Conservation (phyloP, 1,140 invertebrate genomes). For the Panagrolaimus sp. region DNA sequence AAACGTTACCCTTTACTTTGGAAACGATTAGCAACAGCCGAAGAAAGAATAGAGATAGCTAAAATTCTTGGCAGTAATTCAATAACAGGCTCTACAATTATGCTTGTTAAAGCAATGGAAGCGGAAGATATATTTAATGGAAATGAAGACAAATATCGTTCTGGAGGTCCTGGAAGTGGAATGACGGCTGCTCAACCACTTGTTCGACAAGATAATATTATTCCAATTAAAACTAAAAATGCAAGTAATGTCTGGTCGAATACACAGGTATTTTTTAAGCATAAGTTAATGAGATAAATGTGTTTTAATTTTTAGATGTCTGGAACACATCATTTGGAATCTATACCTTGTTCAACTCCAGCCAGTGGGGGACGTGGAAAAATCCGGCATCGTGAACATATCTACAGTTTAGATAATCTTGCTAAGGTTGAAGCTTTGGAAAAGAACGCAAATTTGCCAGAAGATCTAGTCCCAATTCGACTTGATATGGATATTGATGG, state of each 20-base stretch:
- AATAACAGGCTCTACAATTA: constrained; percentile 53
- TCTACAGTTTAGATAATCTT: not conserved
- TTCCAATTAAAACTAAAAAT: constrained; percentile 20
- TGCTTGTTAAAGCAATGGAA: constrained; percentile 68
- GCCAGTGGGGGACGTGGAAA: constrained; percentile 66
- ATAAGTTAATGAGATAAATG: constrained; percentile 19
- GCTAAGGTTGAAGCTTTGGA: not conserved
- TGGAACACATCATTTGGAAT: constrained; percentile 92
- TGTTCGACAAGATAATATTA: constrained; percentile 25
- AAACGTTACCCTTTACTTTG: constrained; percentile 97
- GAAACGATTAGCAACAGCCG: constrained; percentile 85
- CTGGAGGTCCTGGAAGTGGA: constrained; percentile 67
- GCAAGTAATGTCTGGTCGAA: constrained; percentile 36
- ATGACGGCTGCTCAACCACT: constrained; percentile 13
- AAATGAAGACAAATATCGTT: constrained; percentile 96
- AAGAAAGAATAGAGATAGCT: constrained; percentile 87
- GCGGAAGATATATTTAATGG: constrained; percentile 97
- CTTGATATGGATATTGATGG: constrained; percentile 98
- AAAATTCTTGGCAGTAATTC: constrained; percentile 69
- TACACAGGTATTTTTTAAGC: constrained; percentile 42
- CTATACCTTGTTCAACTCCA: constrained; percentile 94
- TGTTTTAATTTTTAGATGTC: constrained; percentile 69
- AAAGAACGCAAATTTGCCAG: constrained; percentile 84
- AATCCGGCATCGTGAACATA: constrained; percentile 13
- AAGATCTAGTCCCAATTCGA: constrained; percentile 89